Evolutionary conservation across 2,888 invertebrate species (phyloP).

Genomic region (Limnephilus auricula): DNA sequence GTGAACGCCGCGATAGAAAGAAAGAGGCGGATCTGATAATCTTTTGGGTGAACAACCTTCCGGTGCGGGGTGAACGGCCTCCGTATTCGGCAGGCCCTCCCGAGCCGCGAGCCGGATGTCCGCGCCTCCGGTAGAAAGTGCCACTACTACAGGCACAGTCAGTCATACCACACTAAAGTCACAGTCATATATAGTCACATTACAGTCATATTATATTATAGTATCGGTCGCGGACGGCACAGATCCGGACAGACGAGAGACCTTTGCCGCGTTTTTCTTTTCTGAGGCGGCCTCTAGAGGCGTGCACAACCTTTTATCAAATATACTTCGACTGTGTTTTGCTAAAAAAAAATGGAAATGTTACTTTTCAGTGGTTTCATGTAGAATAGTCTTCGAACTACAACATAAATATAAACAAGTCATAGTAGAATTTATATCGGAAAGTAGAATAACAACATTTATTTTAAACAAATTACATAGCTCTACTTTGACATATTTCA

Average conservation of each 20-base stretch:
- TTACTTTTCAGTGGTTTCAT: too few species aligned
- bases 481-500: too few species aligned
- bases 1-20: background rate
- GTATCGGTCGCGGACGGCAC: conserved; percentile 7
- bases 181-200: background rate
- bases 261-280: conserved; percentile 47
- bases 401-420: too few species aligned
- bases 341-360: too few species aligned
- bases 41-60: background rate
- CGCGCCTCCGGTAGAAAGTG: conserved; percentile 49
- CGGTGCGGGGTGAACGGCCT: conserved; percentile 15
- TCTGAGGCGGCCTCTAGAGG: conserved; percentile 32
- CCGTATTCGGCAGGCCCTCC: background rate
- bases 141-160: background rate
- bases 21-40: background rate
- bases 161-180: background rate
- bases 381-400: too few species aligned
- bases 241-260: conserved; percentile 40
- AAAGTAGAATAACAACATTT: too few species aligned
- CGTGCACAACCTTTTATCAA: conserved; percentile 3
- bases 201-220: background rate
- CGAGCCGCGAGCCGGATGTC: conserved; percentile 8
- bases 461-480: too few species aligned
- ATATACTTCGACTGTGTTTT: too few species aligned
- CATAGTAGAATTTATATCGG: too few species aligned